Evolutionary conservation across 2,797 vertebrate species (phyloP), one percentile per base, ranked within the genome.

Genomic region (Clarias pachynema): DNA sequence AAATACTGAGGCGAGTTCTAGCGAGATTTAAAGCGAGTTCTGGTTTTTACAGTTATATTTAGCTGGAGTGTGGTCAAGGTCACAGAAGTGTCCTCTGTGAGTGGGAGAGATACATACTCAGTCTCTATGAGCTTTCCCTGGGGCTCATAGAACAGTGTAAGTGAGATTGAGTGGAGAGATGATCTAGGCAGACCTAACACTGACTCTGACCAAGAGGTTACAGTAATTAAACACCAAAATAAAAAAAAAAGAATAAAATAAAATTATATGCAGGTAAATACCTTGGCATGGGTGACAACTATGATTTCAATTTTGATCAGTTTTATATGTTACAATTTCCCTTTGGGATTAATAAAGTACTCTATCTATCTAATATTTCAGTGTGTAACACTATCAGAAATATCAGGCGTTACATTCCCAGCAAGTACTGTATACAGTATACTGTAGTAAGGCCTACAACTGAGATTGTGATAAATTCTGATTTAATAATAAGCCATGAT

Each of bases 11-110:
- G 24, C 70, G 18, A 34, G 34, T 34, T 34, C 34, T 34, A 34
- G 34, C 34, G 34, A 34, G 2, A 65, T 59, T 63, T 85, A 31
- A 75, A 57, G 53, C 73, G 57, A 85, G 82, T 82, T 83, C 68
- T 24, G 44, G 85, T 83, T 79, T 72, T 15, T 70, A 79, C 63
- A 72, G 85, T 84, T 85, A 83, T 79, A 88, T 83, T 86, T 88
- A 82, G 63, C 34, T 57, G 77, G 53, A 87, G 29, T 26, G 65
- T 73, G 44, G 26, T 87, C 85, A 90, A 90, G 88, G 85, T 88
- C 85, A 89, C 65, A 65, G 66, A 15, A 65, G 49, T 80, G 74
- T 81, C 88, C 84, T 88, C 62, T 82, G 81, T 82, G 79, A 83
- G 59, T 24, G 34, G 79, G 31, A 72, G 66, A 80, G 31, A 85